Evolutionary conservation across 2,888 invertebrate genomes (phyloP), one percentile per base, ranked within the genome.

Genomic region (Hirtodrosophila duncani): DNA sequence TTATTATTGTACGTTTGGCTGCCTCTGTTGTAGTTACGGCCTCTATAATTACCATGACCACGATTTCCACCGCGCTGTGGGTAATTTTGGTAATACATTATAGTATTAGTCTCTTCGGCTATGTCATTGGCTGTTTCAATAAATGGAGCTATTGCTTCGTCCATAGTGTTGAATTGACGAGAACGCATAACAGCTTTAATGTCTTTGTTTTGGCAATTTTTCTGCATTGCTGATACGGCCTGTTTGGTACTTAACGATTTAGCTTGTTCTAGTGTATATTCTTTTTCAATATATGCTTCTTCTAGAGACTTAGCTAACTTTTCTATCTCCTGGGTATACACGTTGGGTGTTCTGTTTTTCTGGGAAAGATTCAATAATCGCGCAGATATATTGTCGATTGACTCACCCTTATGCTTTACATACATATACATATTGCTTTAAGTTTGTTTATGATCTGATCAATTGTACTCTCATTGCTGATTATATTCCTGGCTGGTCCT

Each of bases 11-110:
- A 41, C 11, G 27, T n/a, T 18, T 20, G 10, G 11, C 27, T 27
- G 18, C 39, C 27, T 29, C 29, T 21, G 37, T 37, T 37, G 8
- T 27, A 38, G 8, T 26, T 26, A 21, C 41, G 41, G 23, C 41
- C 30, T 21, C 39, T 29, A 20, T 13, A 20, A 13, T 29, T 29
- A 13, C 29, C 39, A 2, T 20, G 20, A 14, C 41, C 39, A 20
- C 39, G 39, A 9, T 24, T 24, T 37, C 37, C 10, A 24, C 37
- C 37, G 24, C 24, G 24, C 2, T 37, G 37, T 9, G 37, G 2
- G 24, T 37, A 37, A 37, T 37, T 37, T 37, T 37, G 24, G n/a
- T n/a, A n/a, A n/a, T n/a, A n/a, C n/a, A n/a, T n/a, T n/a, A n/a
- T n/a, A n/a, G n/a, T n/a, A n/a, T n/a, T n/a, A n/a, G n/a, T n/a